phyloP scores from a whole-genome alignment of 2,888 invertebrate genomes.

The Gortyna flavago region DNA sequence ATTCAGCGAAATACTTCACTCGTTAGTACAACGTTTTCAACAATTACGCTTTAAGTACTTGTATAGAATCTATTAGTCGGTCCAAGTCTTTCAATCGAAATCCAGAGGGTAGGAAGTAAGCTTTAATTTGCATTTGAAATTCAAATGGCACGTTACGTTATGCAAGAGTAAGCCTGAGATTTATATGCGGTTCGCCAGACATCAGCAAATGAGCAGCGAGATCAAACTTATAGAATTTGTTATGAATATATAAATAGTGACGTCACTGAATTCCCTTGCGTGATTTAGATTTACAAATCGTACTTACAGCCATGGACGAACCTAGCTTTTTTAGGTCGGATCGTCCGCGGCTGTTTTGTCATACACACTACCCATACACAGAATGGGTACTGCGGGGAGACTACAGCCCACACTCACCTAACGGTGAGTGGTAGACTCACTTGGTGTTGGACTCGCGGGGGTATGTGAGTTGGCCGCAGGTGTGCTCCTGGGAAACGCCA shows the following conservation, averaged over 20 bases:
- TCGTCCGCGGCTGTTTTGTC: too few relatives aligned
- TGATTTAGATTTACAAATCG: slow-evolving; percentile 47
- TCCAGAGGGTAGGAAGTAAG: slow-evolving; percentile 53
- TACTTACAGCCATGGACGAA: slow-evolving; percentile 3
- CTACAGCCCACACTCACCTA: too few relatives aligned
- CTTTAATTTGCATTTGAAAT: slow-evolving; percentile 79
- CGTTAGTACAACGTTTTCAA: slow-evolving; percentile 5
- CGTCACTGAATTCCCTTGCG: slow-evolving; percentile 40
- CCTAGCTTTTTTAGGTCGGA: too few relatives aligned
- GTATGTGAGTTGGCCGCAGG: too few relatives aligned
- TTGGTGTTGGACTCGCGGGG: too few relatives aligned
- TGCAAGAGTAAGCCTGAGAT: slow-evolving; percentile 71
- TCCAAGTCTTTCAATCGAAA: slow-evolving; percentile 51
- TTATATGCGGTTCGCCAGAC: slow-evolving; percentile 67
- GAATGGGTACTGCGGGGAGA: too few relatives aligned
- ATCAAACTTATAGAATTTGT: slow-evolving; percentile 51
- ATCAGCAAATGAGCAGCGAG: slow-evolving; percentile 50
- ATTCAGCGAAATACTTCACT: background rate
- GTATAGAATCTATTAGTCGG: slow-evolving; percentile 48
- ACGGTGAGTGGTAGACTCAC: too few relatives aligned
- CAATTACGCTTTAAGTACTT: slow-evolving; percentile 32
- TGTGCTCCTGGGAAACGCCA: too few relatives aligned
- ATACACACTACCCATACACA: too few relatives aligned
- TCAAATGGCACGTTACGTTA: slow-evolving; percentile 74
- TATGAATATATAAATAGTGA: slow-evolving; percentile 33